Base-by-base conservation (phyloP, 2,113 vertebrate genomes). In the Progne subis region DNA sequence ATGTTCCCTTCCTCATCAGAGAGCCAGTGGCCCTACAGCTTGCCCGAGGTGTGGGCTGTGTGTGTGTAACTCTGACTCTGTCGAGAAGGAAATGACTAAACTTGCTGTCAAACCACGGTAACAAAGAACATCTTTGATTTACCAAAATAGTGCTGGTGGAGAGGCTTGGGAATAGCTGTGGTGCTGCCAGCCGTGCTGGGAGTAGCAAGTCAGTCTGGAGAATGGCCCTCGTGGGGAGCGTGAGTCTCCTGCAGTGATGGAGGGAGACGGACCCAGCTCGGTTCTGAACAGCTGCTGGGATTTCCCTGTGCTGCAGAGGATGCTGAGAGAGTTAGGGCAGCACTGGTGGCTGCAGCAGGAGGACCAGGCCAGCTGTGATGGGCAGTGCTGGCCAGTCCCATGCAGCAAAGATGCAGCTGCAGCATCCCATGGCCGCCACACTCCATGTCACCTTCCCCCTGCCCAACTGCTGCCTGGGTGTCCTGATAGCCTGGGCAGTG, bases 111-210 rank as follows among this genome's bases (percentile, higher is more conserved):
- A 75, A 86, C 75, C 92, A 43, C 12, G 11, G 9, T 18, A 95
- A 97, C 97, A 98, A 97, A 97, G 96, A 87, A 41, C 64, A 71
- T 94, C 97, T 97, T 97, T 97, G 93, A 97, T 68, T 94, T 43
- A 65, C 79, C 67, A 63, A 85, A 96, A 93, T 16, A 91, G 91
- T 71, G 63, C 16, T 64, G 12, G 52, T 82, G 50, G 69, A 80
- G 91, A 93, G 71, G 61, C 57, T 65, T 6, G 8, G 78, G 92
- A 55, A 28, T 47, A 69, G 52, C 86, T 63, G 74, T 68, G 94
- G 65, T 90, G 72, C 91, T 91, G 68, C 44, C 61, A 25, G 52
- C 3, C 21, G 3, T 21, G 9, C 64, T 14, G 31, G 79, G 65
- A 77, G 71, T 49, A 46, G n/a, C 39, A 69, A 37, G 39, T 82